Base-by-base conservation (phyloP, 2,113 vertebrate genomes). In the Gallinago media region DNA sequence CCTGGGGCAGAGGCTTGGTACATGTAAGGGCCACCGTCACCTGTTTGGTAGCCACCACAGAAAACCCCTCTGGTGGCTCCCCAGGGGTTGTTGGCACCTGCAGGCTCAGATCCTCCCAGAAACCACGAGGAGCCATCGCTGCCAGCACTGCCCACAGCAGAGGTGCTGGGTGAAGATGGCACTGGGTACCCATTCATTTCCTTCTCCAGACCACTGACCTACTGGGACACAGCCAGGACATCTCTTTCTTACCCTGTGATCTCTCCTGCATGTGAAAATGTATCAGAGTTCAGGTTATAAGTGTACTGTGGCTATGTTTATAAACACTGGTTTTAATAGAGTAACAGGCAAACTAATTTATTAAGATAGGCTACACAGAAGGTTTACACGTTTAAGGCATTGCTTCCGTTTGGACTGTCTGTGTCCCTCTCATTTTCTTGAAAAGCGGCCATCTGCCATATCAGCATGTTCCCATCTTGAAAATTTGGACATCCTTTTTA, bases 81-180 rank as follows among this genome's bases (percentile, higher is more conserved):
- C 22, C 40, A 66, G 27, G 22, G 6, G 22, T 55, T 0, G 0
- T 3, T 81, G 59, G 66, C 79, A 85, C 11, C 29, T 66, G 66
- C 7, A 8, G 54, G 23, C 36, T 81, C 85, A 71, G 55, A 85
- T 44, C 22, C 15, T 42, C 19, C 50, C 34, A 62, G 36, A 66
- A 87, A 20, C 26, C n/a, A 68, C 0, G 3, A 72, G 55, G 29
- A 22, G 62, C 9, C 1, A 2, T 36, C 1, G 7, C 26, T 0
- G 1, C 32, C 58, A 52, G 25, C 9, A 14, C 27, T 62, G 68
- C 49, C 40, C 3, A 2, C 0, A 0, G 31, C 21, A 56, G 47
- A 46, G 26, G 23, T 61, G 44, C 54, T 79, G 44, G 36, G 34
- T 54, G 65, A 88, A 22, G 88, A 56, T 31, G 77, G 15, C 20